Base-by-base conservation (phyloP, 2,113 vertebrate genomes). In the Podilymbus podiceps region DNA sequence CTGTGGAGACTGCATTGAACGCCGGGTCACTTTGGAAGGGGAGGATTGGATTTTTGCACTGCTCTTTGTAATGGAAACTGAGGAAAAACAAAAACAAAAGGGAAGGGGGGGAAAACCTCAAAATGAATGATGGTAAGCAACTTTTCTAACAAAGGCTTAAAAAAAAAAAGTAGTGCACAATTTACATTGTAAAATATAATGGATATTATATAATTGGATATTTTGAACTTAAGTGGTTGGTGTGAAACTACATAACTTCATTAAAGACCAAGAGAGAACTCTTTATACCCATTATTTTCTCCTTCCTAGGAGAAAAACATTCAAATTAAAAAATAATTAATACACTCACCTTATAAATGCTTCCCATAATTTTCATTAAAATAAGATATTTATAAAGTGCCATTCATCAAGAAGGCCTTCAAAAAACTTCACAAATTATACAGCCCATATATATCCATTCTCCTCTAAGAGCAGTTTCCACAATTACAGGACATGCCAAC, bases 1-100 rank as follows among this genome's bases (percentile, higher is more conserved):
- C 98, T 98, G 98, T 84, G 98, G 97, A 83, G 98, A 97, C 96
- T 98, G 99, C 98, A 99, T 98, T 98, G 99, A 98, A 80, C 98
- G 98, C 59, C 98, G 97, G 88, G 97, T 98, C 90, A 97, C 98
- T 98, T 99, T 99, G 96, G 99, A 98, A 97, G 98, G 97, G 77
- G 98, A 99, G 5, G 98, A 98, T 25, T 97, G 96, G 44, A 97
- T 95, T 95, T 98, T 97, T 86, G 97, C 98, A 95, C 97, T 97
- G 94, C 86, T 98, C 97, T 99, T 99, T 85, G 98, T 97, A 93
- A 98, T 94, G 77, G 98, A 97, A 94, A 99, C 99, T 99, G 97
- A 72, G 93, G 95, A 95, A 78, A 96, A 88, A 95, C 84, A 96
- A 95, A 96, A 93, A 95, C 74, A 97, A 92, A 83, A 91, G 78